Conservation (phyloP, 2,113 vertebrate species). For the Rissa tridactyla region DNA sequence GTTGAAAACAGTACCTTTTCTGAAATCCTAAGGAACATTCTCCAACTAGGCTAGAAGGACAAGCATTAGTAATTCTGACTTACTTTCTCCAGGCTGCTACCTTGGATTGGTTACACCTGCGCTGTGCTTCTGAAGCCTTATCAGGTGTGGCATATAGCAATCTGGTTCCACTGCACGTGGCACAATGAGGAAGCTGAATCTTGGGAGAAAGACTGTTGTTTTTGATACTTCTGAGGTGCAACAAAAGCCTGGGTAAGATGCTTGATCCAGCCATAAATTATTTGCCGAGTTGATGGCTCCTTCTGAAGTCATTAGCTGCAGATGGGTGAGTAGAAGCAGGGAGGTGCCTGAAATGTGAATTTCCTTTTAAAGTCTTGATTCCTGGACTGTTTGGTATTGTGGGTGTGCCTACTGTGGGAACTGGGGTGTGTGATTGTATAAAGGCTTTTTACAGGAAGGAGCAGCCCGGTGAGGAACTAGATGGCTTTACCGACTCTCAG, state of each 20-base stretch:
- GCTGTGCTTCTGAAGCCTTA: background rate
- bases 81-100: background rate
- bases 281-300: background rate
- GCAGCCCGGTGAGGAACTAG: background rate
- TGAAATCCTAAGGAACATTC: background rate
- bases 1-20: background rate
- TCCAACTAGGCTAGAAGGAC: background rate
- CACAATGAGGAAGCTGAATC: background rate
- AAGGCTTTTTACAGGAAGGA: background rate
- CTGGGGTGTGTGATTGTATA: background rate
- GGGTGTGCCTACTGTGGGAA: background rate
- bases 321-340: background rate
- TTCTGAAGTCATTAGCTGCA: background rate
- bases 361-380: background rate
- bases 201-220: background rate
- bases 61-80: background rate
- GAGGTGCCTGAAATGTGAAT: background rate
- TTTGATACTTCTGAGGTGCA: background rate
- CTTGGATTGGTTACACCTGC: background rate
- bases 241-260: background rate
- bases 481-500: background rate
- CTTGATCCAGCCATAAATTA: background rate
- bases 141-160: background rate
- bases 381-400: background rate
- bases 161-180: background rate